Conservation (phyloP, 1,140 invertebrate genomes). For the Caenorhabditis latens region DNA sequence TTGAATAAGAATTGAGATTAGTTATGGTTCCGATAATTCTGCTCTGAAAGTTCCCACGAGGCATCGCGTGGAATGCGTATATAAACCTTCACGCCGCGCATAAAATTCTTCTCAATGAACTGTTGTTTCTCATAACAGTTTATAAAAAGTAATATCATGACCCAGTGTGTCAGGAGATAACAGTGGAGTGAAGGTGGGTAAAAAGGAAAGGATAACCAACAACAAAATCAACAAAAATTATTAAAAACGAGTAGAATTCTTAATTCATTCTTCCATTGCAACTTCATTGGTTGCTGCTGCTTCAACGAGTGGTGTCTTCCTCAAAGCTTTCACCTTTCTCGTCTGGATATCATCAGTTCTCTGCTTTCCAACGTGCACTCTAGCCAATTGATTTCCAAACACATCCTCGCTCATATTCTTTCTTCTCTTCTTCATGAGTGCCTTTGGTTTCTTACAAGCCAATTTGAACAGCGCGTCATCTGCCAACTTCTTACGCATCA, state of each 20-base stretch:
- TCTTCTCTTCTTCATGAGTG: conserved; percentile 86
- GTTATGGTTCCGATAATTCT: too few species aligned
- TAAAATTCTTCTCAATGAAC: too few species aligned
- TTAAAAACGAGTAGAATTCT: not conserved
- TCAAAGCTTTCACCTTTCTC: conserved; percentile 91
- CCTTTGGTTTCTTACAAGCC: conserved; percentile 87
- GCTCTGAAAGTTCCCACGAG: too few species aligned
- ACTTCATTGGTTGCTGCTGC: not conserved
- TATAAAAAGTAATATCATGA: too few species aligned
- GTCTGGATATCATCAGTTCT: conserved; percentile 89
- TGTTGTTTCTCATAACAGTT: too few species aligned
- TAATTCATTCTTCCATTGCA: conserved; percentile 3
- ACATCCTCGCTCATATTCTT: conserved; percentile 91
- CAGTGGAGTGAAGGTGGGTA: conserved; percentile 1
- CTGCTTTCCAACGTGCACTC: conserved; percentile 92
- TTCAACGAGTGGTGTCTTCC: conserved; percentile 67
- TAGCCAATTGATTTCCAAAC: conserved; percentile 89
- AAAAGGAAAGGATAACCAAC: conserved; percentile 48
- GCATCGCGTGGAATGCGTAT: too few species aligned
- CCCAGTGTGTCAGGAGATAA: too few species aligned
- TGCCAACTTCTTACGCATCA: conserved; percentile 89
- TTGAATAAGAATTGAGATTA: not conserved
- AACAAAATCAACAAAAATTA: conserved; percentile 12
- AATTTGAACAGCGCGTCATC: conserved; percentile 91
- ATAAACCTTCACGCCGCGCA: too few species aligned